These are phyloP conservation scores for Adelognathus sp. DNA, from an alignment of 2,888 invertebrate genomes.

Conservation along the genomic window DNA sequence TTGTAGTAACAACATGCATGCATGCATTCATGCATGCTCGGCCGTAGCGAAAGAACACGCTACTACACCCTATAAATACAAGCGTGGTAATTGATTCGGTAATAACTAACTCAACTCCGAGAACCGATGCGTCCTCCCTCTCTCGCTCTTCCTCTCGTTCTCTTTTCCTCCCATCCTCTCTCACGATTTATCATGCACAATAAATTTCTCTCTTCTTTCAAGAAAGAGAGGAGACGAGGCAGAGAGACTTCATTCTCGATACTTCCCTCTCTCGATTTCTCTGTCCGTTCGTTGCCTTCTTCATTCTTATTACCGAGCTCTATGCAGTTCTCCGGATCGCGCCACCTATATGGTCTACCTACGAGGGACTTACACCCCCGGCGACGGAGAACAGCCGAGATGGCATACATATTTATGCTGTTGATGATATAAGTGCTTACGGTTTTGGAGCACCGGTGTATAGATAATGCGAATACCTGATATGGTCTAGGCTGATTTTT, in stretches of 20 bases:
- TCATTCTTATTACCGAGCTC: conserved; percentile 46
- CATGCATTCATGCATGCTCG: conserved; percentile 29
- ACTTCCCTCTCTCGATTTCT: neutral
- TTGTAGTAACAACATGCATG: conserved; percentile 38
- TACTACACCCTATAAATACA: conserved; percentile 75
- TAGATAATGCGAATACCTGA: too few species aligned
- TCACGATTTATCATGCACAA: conserved; percentile 45
- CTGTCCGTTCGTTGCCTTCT: conserved; percentile 11
- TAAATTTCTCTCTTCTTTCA: conserved; percentile 8
- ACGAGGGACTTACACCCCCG: conserved; percentile 6
- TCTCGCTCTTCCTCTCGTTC: conserved; percentile 50
- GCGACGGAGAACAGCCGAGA: neutral
- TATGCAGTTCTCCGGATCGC: conserved; percentile 21
- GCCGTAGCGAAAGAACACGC: conserved; percentile 46
- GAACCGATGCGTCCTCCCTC: conserved; percentile 56
- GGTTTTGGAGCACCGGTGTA: too few species aligned
- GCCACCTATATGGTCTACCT: neutral
- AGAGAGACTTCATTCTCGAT: neutral
- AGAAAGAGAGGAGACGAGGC: neutral
- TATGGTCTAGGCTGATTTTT: too few species aligned
- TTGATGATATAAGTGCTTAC: conserved; percentile 74
- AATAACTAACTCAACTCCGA: conserved; percentile 78
- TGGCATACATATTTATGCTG: conserved; percentile 65
- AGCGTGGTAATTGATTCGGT: conserved; percentile 79
- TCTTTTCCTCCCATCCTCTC: conserved; percentile 53